These are phyloP conservation scores for Dunckerocampus dactyliophorus DNA, from an alignment of 2,113 vertebrate genomes.

Conservation along the genomic window DNA sequence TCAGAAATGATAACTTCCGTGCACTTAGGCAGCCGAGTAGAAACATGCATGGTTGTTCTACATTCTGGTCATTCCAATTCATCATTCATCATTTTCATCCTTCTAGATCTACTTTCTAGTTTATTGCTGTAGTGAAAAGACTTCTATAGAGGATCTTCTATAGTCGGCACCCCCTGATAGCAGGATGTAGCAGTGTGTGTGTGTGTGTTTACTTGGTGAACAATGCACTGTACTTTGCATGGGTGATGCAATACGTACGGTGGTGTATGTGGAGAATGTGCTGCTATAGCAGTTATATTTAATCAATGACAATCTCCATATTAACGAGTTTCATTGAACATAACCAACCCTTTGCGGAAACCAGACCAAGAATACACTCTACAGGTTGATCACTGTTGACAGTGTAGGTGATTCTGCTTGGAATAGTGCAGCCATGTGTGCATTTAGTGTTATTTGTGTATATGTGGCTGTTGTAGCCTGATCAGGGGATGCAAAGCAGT, in stretches of 20 bases:
- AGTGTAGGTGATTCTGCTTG: background rate
- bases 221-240: background rate
- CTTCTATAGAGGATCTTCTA: slow-evolving; percentile 75
- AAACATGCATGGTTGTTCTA: slow-evolving; percentile 37
- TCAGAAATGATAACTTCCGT: slow-evolving; percentile 15
- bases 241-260: too few relatives aligned
- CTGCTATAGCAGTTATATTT: too few relatives aligned
- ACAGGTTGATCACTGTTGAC: background rate
- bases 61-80: background rate
- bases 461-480: slow-evolving; percentile 14
- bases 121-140: slow-evolving; percentile 71
- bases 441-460: background rate
- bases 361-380: background rate
- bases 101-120: background rate
- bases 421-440: too few relatives aligned
- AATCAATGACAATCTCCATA: too few relatives aligned
- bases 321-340: too few relatives aligned
- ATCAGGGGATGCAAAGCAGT: slow-evolving; percentile 68
- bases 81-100: background rate
- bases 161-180: slow-evolving; percentile 68
- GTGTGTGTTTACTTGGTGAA: background rate
- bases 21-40: slow-evolving; percentile 27
- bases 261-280: too few relatives aligned
- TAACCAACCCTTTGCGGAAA: too few relatives aligned
- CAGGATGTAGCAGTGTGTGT: slow-evolving; percentile 24